Percentiles rank a stretch among this genome's conserved stretches.
These are phyloP conservation scores for Timema cristinae DNA, from an alignment of 2,888 invertebrate species.

Conservation along the genomic window DNA sequence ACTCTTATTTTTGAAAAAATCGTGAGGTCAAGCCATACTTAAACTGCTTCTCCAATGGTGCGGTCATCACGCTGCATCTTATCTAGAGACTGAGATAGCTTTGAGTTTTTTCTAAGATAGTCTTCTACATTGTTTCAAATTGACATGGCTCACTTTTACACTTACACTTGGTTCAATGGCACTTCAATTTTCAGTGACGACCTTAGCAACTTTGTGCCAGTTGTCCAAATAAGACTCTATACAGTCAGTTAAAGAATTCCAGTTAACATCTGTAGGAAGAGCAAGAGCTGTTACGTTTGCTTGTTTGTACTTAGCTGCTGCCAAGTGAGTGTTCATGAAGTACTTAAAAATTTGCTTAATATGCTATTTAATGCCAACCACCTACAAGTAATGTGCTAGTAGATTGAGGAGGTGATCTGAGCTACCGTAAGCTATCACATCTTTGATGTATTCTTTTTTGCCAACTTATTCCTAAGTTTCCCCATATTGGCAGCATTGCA, in stretches of 20 bases:
- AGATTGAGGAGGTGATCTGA: slow-evolving; percentile 15
- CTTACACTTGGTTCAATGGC: slow-evolving; percentile 5
- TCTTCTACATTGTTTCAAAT: slow-evolving; percentile 15
- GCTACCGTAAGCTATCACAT: slow-evolving; percentile 7
- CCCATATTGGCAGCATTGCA: neutral
- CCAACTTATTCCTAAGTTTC: slow-evolving; percentile 4
- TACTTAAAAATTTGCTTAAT: slow-evolving; percentile 17
- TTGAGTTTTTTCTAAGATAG: neutral
- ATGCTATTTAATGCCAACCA: slow-evolving; percentile 14
- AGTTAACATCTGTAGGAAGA: neutral
- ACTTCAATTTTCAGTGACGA: slow-evolving; percentile 15
- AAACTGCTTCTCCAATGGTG: neutral
- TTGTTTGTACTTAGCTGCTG: slow-evolving; percentile 15
- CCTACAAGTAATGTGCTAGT: slow-evolving; percentile 13
- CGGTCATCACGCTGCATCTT: neutral
- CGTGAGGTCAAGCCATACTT: neutral
- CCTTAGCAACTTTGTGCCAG: slow-evolving; percentile 11
- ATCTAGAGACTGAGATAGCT: neutral
- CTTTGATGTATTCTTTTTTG: neutral
- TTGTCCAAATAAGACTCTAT: slow-evolving; percentile 13
- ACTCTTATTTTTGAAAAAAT: neutral
- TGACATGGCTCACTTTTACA: slow-evolving; percentile 11
- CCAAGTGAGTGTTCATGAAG: slow-evolving; percentile 17
- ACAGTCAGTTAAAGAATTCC: neutral
- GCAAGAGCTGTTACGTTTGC: slow-evolving; percentile 7